A percentile compares a stretch with the other conserved stretches of the same genome.
Conservation (phyloP, 2,797 vertebrate genomes). For the Myotis planiceps region DNA sequence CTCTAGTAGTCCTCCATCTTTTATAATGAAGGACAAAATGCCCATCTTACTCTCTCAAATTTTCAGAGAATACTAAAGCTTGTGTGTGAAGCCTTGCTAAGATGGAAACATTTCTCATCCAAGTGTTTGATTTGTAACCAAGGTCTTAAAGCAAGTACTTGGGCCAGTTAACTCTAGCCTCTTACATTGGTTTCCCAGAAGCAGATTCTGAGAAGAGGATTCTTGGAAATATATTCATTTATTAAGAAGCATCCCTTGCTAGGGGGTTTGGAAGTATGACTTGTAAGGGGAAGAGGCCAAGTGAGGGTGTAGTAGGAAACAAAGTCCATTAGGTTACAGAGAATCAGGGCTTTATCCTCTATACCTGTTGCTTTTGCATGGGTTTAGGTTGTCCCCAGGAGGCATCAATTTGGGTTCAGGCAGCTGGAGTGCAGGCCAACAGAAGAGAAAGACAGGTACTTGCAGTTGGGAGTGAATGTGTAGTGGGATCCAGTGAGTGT, state of each 20-base stretch:
- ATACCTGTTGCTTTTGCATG: not conserved
- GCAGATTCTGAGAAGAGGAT: not conserved
- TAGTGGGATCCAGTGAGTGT: not conserved
- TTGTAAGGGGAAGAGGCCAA: not conserved
- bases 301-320: not conserved
- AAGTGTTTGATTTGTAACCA: constrained; percentile 31
- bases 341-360: not conserved
- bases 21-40: constrained; percentile 43
- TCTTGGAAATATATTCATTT: not conserved
- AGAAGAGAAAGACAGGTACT: not conserved
- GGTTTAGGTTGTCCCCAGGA: not conserved
- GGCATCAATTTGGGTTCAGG: not conserved
- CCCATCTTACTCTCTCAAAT: not conserved
- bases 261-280: not conserved
- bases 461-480: not conserved
- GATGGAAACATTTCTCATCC: constrained; percentile 9
- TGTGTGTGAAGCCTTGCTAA: constrained; percentile 18
- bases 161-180: not conserved
- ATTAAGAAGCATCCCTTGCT: not conserved
- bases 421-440: not conserved
- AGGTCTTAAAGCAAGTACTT: constrained; percentile 36
- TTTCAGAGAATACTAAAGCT: constrained; percentile 17
- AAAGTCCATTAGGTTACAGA: not conserved
- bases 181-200: not conserved
- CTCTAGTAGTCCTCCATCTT: constrained; percentile 16